Conservation (phyloP, 1,140 invertebrate genomes). For the Calephelis virginiensis region DNA sequence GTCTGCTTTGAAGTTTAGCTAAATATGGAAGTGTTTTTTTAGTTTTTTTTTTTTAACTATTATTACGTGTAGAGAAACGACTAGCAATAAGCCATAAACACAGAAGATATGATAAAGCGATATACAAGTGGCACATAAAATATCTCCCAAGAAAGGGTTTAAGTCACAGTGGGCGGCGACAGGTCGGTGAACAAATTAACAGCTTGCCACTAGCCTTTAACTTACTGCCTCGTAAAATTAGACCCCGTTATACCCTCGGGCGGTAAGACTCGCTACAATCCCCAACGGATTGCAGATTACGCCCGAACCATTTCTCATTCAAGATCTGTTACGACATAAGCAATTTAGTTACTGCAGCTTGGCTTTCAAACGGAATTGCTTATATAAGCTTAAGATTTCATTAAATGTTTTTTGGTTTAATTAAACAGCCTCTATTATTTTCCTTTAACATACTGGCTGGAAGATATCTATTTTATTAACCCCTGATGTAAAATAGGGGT, state of each 20-base stretch:
- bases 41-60: too few relatives aligned
- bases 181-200: conserved; percentile 71
- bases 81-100: background rate
- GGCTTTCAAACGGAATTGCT: background rate
- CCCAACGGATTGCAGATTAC: conserved; percentile 48
- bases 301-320: conserved; percentile 50
- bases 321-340: conserved; percentile 44
- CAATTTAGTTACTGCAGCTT: conserved; percentile 31
- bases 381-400: conserved; percentile 6
- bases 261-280: conserved; percentile 39
- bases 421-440: too few relatives aligned
- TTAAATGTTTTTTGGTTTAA: background rate
- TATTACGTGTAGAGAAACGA: too few relatives aligned
- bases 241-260: conserved; percentile 59
- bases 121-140: conserved; percentile 14
- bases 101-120: background rate
- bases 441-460: too few relatives aligned
- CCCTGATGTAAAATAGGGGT: too few relatives aligned
- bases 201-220: conserved; percentile 69
- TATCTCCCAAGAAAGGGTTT: conserved; percentile 38
- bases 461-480: too few relatives aligned
- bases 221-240: conserved; percentile 76
- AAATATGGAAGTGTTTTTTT: too few relatives aligned
- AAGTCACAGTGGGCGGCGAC: conserved; percentile 73
- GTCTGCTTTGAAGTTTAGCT: too few relatives aligned